Conservation (phyloP, 2,888 invertebrate species). For the Macrophya alboannulata region DNA sequence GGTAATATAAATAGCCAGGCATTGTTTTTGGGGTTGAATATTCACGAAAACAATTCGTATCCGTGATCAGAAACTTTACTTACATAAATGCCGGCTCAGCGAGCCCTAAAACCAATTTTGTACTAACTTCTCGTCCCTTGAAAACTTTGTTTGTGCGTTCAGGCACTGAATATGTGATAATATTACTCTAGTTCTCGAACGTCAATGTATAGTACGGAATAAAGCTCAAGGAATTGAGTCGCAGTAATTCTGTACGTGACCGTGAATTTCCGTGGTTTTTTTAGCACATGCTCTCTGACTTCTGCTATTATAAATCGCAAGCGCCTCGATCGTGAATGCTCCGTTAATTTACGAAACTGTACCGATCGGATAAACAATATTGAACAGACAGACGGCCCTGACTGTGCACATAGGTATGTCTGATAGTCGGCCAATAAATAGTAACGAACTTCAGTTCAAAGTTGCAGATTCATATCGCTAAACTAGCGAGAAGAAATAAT, state of each 20-base stretch:
- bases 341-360: slow-evolving; percentile 8
- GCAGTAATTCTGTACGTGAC: slow-evolving; percentile 12
- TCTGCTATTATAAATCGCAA: background rate
- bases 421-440: background rate
- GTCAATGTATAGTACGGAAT: background rate
- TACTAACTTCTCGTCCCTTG: slow-evolving; percentile 20
- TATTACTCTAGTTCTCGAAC: slow-evolving; percentile 2
- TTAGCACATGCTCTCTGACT: background rate
- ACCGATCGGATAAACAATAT: slow-evolving; percentile 7
- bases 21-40: background rate
- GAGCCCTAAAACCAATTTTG: slow-evolving; percentile 3
- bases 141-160: slow-evolving; percentile 6
- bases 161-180: slow-evolving; percentile 28
- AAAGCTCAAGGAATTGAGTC: slow-evolving; percentile 5
- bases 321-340: background rate
- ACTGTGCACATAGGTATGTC: background rate
- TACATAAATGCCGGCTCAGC: background rate
- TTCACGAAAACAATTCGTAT: background rate
- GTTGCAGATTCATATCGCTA: background rate
- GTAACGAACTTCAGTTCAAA: background rate
- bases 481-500: background rate
- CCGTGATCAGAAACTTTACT: background rate
- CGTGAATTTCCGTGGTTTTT: background rate
- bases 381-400: background rate
- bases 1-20: background rate